Evolutionary conservation across 35 echinoderm and acorn worm genomes (phyloP).

Genomic region (Holothuria glaberrima): DNA sequence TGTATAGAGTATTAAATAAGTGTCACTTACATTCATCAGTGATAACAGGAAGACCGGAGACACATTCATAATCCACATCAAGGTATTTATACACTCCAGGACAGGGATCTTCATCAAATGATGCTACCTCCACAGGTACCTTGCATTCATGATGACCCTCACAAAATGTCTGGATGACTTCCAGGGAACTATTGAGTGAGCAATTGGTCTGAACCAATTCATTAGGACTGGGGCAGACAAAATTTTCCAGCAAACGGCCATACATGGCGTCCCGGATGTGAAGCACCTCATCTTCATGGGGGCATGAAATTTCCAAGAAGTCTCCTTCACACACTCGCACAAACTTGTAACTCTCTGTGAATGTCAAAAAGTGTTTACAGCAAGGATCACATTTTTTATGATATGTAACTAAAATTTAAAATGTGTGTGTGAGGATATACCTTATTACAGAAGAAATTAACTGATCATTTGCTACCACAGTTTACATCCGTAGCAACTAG

Average conservation of each 20-base stretch:
- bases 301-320: conserved; percentile 76
- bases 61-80: conserved; percentile 89
- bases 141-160: conserved; percentile 83
- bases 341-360: conserved; percentile 71
- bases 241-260: conserved; percentile 72
- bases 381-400: neutral
- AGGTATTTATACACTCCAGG: conserved; percentile 77
- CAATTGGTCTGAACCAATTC: conserved; percentile 67
- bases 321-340: conserved; percentile 78
- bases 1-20: too few species aligned
- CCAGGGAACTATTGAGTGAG: conserved; percentile 41
- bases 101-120: conserved; percentile 74
- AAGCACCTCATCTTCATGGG: conserved; percentile 46
- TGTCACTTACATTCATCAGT: conserved; percentile 81
- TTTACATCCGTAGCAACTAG: too few species aligned
- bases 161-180: conserved; percentile 70
- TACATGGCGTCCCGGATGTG: conserved; percentile 79
- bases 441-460: too few species aligned
- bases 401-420: too few species aligned
- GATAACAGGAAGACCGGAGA: conserved; percentile 62
- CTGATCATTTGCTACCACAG: too few species aligned
- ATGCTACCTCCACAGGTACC: conserved; percentile 61
- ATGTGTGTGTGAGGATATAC: too few species aligned
- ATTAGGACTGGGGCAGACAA: conserved; percentile 65
- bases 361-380: neutral